These are phyloP conservation scores for Acrobasis suavella DNA, from an alignment of 2,888 invertebrate genomes.

Conservation along the genomic window DNA sequence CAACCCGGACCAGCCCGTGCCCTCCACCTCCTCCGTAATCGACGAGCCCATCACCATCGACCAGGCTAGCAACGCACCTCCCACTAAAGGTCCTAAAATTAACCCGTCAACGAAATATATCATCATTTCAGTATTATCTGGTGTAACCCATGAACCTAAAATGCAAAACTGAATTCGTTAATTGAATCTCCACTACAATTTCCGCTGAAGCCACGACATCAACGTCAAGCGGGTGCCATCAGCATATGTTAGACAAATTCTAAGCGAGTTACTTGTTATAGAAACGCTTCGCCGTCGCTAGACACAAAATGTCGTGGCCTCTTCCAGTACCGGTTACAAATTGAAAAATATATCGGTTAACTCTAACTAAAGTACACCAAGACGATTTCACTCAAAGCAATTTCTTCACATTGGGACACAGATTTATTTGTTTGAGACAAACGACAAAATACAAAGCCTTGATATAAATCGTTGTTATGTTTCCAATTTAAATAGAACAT, in stretches of 20 bases:
- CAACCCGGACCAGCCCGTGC: constrained; percentile 62
- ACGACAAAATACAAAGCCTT: neutral
- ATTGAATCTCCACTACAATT: too few relatives aligned
- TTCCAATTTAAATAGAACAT: neutral
- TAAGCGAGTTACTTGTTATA: too few relatives aligned
- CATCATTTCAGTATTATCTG: too few relatives aligned
- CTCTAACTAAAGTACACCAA: neutral
- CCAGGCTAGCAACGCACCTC: constrained; percentile 50
- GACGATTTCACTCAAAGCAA: neutral
- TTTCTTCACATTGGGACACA: neutral
- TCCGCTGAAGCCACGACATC: too few relatives aligned
- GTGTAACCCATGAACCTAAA: too few relatives aligned
- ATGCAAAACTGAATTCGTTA: too few relatives aligned
- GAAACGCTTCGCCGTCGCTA: too few relatives aligned
- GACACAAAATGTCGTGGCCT: too few relatives aligned
- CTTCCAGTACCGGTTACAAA: neutral
- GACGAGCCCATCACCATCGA: constrained; percentile 51
- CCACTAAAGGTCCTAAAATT: constrained; percentile 58
- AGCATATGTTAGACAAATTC: too few relatives aligned
- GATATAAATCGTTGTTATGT: neutral
- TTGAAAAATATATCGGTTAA: neutral
- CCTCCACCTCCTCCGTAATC: constrained; percentile 66
- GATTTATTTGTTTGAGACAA: neutral
- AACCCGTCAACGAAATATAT: too few relatives aligned
- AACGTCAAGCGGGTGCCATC: too few relatives aligned